Conservation (phyloP, 2,888 invertebrate genomes). For the Nasonia oneida region DNA sequence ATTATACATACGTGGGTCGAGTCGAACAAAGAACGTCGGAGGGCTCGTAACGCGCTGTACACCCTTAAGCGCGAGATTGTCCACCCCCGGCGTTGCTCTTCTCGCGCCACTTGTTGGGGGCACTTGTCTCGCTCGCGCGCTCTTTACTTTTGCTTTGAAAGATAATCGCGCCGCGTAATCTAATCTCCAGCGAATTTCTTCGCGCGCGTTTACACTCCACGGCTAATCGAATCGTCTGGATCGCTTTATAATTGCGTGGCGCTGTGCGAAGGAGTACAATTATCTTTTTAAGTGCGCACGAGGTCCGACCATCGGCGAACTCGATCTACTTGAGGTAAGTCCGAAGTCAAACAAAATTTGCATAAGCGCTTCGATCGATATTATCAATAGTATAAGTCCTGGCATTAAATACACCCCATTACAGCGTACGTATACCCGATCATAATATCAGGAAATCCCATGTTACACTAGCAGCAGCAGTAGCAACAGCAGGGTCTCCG, state of each 20-base stretch:
- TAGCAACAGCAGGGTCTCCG: neutral
- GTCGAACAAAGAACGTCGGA: constrained; percentile 21
- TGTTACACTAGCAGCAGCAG: neutral
- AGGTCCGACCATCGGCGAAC: neutral
- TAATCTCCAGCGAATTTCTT: constrained; percentile 37
- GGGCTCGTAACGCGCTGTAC: neutral
- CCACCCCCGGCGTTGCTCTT: neutral
- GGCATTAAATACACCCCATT: neutral
- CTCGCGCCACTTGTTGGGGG: neutral
- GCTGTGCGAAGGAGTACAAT: neutral
- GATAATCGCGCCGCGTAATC: constrained; percentile 42
- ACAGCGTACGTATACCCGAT: neutral
- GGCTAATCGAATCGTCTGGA: constrained; percentile 48
- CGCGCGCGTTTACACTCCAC: neutral
- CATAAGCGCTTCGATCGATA: neutral
- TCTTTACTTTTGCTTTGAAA: constrained; percentile 20
- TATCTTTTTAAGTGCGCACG: too few relatives aligned
- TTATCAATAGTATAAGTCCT: neutral
- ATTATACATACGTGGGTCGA: constrained; percentile 1
- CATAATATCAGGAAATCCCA: constrained; percentile 3
- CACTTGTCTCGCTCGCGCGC: constrained; percentile 1
- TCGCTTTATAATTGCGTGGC: constrained; percentile 2
- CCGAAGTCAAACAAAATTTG: neutral
- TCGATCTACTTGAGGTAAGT: neutral
- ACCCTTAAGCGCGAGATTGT: neutral